Percentiles rank a stretch among this genome's conserved stretches.
phyloP scores from a whole-genome alignment of 2,113 vertebrate species.

The Cygnus atratus region DNA sequence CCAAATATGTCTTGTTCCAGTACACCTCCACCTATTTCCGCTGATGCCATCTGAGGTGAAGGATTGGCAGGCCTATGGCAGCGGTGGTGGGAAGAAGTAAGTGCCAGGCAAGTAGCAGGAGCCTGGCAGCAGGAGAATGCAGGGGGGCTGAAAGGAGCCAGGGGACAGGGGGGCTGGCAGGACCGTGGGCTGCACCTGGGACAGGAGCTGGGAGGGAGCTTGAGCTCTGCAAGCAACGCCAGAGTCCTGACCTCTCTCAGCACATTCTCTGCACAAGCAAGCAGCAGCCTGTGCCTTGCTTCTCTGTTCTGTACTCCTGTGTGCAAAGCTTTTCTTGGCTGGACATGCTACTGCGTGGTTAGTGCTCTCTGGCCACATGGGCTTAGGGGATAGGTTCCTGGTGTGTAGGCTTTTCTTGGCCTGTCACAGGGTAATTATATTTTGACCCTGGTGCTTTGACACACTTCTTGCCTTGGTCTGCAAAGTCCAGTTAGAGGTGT shows the following conservation, averaged over 20 bases:
- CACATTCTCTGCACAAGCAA: neutral
- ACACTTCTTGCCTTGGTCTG: neutral
- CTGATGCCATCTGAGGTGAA: neutral
- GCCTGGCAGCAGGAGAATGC: neutral
- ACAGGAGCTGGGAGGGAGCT: neutral
- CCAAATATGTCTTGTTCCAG: neutral
- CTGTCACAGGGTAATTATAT: neutral
- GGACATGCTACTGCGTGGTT: neutral
- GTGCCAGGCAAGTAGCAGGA: neutral
- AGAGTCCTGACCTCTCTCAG: neutral
- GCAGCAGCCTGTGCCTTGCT: neutral
- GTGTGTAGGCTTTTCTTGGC: neutral
- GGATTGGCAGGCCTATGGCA: accelerated
- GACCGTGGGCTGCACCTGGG: accelerated
- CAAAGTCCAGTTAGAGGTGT: neutral
- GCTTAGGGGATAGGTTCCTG: neutral
- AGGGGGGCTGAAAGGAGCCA: neutral
- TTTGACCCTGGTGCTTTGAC: neutral
- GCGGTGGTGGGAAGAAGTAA: neutral
- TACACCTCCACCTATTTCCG: neutral
- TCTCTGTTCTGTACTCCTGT: neutral
- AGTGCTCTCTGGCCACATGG: neutral
- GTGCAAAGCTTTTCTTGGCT: neutral
- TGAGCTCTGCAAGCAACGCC: neutral
- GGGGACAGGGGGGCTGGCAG: neutral